Evolutionary conservation across 2,113 vertebrate genomes (phyloP).

Genomic region (Eolophus roseicapilla): DNA sequence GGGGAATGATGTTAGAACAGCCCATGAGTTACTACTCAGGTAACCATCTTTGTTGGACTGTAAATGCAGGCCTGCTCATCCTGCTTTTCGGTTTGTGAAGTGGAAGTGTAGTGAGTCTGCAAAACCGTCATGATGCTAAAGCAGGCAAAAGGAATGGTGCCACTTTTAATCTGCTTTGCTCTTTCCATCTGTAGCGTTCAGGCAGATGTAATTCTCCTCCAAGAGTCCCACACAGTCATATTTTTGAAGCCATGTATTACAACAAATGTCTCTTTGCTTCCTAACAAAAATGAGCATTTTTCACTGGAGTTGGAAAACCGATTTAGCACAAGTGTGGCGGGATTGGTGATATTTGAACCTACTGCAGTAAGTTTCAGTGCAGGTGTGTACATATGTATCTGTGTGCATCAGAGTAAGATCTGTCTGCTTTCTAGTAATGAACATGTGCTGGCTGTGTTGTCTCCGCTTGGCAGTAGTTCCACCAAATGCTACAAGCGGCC

Average conservation of each 20-base stretch:
- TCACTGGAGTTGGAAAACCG: not conserved
- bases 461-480: not conserved
- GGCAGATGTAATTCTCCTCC: not conserved
- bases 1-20: too few relatives aligned
- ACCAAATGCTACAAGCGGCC: too few relatives aligned
- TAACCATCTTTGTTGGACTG: not conserved
- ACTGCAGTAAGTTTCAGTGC: not conserved
- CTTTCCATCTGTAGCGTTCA: not conserved
- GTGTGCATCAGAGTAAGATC: too few relatives aligned
- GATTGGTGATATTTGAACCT: not conserved
- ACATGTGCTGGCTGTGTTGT: not conserved
- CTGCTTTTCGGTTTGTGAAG: not conserved
- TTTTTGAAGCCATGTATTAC: not conserved
- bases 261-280: not conserved
- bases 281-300: not conserved
- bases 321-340: not conserved
- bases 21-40: not conserved
- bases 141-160: fast-evolving
- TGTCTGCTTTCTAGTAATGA: not conserved
- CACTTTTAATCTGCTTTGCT: not conserved
- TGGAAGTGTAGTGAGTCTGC: not conserved
- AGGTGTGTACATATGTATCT: fast-evolving
- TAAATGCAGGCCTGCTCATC: not conserved
- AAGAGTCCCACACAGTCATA: fast-evolving
- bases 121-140: not conserved